These are phyloP conservation scores for Cyanoramphus novaezelandiae DNA, from an alignment of 2,113 vertebrate species.

Conservation along the genomic window DNA sequence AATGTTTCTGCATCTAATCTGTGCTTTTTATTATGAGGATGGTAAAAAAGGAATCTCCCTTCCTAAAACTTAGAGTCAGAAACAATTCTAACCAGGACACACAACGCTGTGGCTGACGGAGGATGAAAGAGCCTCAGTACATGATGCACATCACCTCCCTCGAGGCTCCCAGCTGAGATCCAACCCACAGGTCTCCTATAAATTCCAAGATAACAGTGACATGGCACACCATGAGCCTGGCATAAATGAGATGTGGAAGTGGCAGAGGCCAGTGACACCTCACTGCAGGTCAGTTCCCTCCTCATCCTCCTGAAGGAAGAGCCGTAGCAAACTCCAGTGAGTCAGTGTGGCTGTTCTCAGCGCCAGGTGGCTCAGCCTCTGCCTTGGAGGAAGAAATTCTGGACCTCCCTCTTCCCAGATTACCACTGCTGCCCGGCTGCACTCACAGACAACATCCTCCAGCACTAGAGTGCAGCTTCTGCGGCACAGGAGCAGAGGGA, in stretches of 20 bases:
- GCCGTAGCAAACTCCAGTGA: neutral
- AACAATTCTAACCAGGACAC: neutral
- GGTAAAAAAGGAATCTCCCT: neutral
- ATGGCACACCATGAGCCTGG: fast-evolving
- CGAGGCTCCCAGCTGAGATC: neutral
- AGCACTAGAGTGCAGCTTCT: neutral
- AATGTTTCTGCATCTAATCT: neutral
- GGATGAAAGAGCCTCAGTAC: neutral
- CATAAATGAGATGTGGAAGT: neutral
- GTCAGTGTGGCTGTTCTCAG: fast-evolving
- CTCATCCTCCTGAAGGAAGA: neutral
- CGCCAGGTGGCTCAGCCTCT: neutral
- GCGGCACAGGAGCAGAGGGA: neutral
- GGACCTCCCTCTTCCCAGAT: neutral
- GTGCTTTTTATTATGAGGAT: neutral
- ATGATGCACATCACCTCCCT: too few species aligned
- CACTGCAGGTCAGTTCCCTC: neutral
- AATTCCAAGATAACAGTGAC: neutral
- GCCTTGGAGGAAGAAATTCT: neutral
- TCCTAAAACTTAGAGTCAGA: neutral
- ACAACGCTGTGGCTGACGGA: fast-evolving
- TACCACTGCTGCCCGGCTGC: neutral
- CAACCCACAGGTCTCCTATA: neutral
- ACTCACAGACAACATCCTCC: neutral
- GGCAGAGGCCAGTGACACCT: neutral